Percentiles rank a stretch among this genome's conserved stretches.
These are phyloP conservation scores for Crypturellus tataupa DNA, from an alignment of 2,797 vertebrate species.

Conservation along the genomic window DNA sequence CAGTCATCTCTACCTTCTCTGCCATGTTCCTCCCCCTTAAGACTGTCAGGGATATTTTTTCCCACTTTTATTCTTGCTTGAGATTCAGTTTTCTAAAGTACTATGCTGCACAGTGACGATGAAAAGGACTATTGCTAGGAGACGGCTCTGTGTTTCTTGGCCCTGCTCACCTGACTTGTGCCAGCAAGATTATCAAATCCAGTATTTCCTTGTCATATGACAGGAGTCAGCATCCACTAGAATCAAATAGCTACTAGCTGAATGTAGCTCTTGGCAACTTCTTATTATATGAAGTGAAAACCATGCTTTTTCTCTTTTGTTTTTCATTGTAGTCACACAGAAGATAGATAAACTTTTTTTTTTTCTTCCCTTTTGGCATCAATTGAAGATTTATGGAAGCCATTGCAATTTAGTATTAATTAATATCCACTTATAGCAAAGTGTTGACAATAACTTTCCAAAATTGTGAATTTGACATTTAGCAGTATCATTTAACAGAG, in stretches of 20 bases:
- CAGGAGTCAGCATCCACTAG: not conserved
- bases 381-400: constrained; percentile 33
- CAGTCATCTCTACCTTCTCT: not conserved
- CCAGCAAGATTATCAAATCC: constrained; percentile 45
- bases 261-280: constrained; percentile 54
- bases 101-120: not conserved
- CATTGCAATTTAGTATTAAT: constrained; percentile 61
- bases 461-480: constrained; percentile 60
- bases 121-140: constrained; percentile 21
- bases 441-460: constrained; percentile 66
- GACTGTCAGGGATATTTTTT: not conserved
- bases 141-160: constrained; percentile 55
- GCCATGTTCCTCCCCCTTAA: not conserved
- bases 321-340: constrained; percentile 12
- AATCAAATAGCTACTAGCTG: constrained; percentile 33
- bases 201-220: constrained; percentile 16
- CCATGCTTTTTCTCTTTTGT: constrained; percentile 24
- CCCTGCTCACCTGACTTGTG: not conserved
- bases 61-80: not conserved
- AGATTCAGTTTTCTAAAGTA: not conserved
- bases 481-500: constrained; percentile 53
- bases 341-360: not conserved
- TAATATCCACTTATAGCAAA: constrained; percentile 71
- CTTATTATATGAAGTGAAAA: constrained; percentile 62
- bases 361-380: not conserved